These are phyloP conservation scores for Drosophila funebris DNA, from an alignment of 1,140 invertebrate genomes.

Conservation along the genomic window DNA sequence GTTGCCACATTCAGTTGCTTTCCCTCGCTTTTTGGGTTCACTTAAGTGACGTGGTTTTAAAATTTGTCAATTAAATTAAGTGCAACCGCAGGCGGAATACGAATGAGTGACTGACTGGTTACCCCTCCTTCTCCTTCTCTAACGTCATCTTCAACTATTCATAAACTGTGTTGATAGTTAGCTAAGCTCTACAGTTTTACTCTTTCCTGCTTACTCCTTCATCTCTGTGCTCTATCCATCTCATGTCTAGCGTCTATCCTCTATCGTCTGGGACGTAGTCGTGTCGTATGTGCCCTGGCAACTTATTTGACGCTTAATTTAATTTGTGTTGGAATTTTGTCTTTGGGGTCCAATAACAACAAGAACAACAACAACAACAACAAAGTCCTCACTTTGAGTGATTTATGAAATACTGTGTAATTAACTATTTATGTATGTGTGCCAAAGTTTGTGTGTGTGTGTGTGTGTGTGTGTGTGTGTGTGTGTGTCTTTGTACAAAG, in stretches of 20 bases:
- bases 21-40: slow-evolving; percentile 22
- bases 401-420: slow-evolving; percentile 79
- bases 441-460: slow-evolving; percentile 8
- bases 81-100: slow-evolving; percentile 80
- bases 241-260: neutral
- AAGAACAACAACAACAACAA: slow-evolving; percentile 21
- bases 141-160: slow-evolving; percentile 69
- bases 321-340: slow-evolving; percentile 75
- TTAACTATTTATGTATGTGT: slow-evolving; percentile 74
- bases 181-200: neutral
- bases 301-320: slow-evolving; percentile 81
- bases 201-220: neutral
- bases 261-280: slow-evolving; percentile 26
- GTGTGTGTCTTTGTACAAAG: neutral
- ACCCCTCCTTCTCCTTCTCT: neutral
- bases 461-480: slow-evolving; percentile 39
- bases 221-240: slow-evolving; percentile 7
- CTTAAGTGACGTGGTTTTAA: slow-evolving; percentile 79
- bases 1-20: neutral
- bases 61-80: slow-evolving; percentile 83
- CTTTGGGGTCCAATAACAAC: slow-evolving; percentile 30
- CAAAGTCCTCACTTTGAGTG: slow-evolving; percentile 60
- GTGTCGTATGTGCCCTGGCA: slow-evolving; percentile 69
- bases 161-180: slow-evolving; percentile 74
- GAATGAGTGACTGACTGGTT: slow-evolving; percentile 55